These are phyloP conservation scores for Necrosyrtes monachus DNA, from an alignment of 2,797 vertebrate genomes.

Conservation along the genomic window DNA sequence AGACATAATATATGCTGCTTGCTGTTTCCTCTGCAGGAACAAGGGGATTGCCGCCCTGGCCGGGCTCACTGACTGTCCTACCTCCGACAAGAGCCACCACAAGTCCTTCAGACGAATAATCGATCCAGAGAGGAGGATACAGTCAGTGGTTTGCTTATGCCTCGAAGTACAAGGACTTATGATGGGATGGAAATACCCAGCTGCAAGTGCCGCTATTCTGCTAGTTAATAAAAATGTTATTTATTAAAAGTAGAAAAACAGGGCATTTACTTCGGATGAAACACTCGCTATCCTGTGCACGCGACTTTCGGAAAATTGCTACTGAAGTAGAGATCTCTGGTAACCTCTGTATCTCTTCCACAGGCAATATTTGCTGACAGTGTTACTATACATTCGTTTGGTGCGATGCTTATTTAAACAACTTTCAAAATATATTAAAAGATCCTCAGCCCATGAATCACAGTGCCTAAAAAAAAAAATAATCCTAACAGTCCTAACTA, in stretches of 20 bases:
- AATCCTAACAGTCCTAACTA: not conserved
- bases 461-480: not conserved
- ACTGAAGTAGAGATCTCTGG: not conserved
- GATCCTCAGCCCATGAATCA: not conserved
- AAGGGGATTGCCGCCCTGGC: not conserved
- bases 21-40: not conserved
- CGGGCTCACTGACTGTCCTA: not conserved
- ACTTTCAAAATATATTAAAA: not conserved
- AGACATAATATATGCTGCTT: rapidly evolving
- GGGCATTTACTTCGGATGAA: not conserved
- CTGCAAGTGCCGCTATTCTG: not conserved
- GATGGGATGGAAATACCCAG: not conserved
- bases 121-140: not conserved
- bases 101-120: not conserved
- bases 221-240: not conserved
- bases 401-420: not conserved
- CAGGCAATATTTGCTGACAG: not conserved
- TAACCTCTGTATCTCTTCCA: not conserved
- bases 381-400: not conserved
- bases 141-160: not conserved
- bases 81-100: not conserved
- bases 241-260: not conserved
- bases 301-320: not conserved
- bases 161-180: not conserved
- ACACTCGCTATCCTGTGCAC: not conserved